Evolutionary conservation across 2,797 vertebrate species (phyloP).

Genomic region (Lepus townsendii): DNA sequence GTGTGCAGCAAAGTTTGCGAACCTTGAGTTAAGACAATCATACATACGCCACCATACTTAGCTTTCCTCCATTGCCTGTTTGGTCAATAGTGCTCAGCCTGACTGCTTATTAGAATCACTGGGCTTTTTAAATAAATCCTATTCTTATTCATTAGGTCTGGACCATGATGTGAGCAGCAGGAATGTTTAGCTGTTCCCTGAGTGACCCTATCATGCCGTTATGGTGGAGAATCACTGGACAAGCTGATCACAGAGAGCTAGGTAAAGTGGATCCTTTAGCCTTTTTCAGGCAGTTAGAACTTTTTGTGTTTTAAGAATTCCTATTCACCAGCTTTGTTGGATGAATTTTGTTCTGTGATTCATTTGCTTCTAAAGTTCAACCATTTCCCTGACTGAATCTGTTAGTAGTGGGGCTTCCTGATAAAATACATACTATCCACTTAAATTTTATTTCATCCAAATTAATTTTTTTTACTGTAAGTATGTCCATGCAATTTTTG

Average conservation of each 20-base stretch:
- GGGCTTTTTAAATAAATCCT: background rate
- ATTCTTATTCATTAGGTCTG: background rate
- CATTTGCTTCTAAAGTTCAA: background rate
- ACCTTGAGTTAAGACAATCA: background rate
- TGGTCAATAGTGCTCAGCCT: background rate
- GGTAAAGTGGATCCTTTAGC: background rate
- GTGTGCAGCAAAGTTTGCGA: background rate
- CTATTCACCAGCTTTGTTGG: background rate
- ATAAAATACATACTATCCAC: background rate
- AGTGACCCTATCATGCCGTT: background rate
- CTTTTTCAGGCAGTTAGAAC: slow-evolving; percentile 23
- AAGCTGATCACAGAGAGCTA: background rate
- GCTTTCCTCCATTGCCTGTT: background rate
- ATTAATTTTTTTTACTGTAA: background rate
- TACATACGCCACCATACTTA: background rate
- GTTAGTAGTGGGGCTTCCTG: background rate
- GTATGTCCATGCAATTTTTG: slow-evolving; percentile 2
- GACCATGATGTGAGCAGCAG: background rate
- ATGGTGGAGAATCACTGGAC: background rate
- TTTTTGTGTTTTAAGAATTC: slow-evolving; percentile 33
- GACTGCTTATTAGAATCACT: background rate
- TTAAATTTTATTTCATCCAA: slow-evolving; percentile 45
- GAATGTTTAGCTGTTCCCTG: background rate
- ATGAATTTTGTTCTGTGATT: slow-evolving; percentile 44
- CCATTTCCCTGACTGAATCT: slow-evolving; percentile 22